A percentile compares a stretch with the other conserved stretches of the same genome.
Conservation (phyloP, 2,797 vertebrate species). For the Austrolebias charrua region DNA sequence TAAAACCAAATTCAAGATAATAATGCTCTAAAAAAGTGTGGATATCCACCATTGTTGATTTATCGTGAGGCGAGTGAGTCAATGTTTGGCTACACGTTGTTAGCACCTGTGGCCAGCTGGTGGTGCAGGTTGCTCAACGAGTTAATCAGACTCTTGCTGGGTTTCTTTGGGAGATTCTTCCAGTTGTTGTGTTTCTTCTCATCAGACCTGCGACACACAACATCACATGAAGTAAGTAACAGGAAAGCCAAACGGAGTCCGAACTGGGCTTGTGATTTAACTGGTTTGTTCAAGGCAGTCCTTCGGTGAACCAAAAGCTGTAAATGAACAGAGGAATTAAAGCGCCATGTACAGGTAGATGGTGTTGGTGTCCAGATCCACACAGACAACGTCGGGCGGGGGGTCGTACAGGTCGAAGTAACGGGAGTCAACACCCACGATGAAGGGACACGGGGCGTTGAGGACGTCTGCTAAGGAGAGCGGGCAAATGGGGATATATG, state of each 20-base stretch:
- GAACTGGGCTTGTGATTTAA: neutral
- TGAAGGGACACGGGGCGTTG: slow-evolving; percentile 93
- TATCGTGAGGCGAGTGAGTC: neutral
- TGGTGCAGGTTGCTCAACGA: slow-evolving; percentile 87
- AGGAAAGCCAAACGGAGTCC: slow-evolving; percentile 4
- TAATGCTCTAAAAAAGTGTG: too few relatives aligned
- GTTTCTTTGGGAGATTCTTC: slow-evolving; percentile 98
- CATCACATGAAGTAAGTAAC: slow-evolving; percentile 15
- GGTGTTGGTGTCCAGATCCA: slow-evolving; percentile 98
- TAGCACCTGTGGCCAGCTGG: slow-evolving; percentile 86
- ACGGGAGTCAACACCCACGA: slow-evolving; percentile 98
- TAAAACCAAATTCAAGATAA: too few relatives aligned
- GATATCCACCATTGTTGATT: too few relatives aligned
- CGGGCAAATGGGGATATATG: slow-evolving; percentile 96
- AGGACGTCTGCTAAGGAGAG: slow-evolving; percentile 93
- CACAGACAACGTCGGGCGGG: slow-evolving; percentile 94
- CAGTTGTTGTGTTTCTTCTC: slow-evolving; percentile 92
- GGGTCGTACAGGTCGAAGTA: slow-evolving; percentile 99
- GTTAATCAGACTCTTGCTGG: slow-evolving; percentile 89
- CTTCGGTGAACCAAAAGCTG: neutral
- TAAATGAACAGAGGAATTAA: neutral
- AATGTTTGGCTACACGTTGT: slow-evolving; percentile 15
- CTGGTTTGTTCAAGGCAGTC: neutral
- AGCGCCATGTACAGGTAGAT: slow-evolving; percentile 88
- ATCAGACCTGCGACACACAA: slow-evolving; percentile 83